These are phyloP conservation scores for Parasteatoda tepidariorum DNA, from an alignment of 1,140 invertebrate genomes.

Conservation along the genomic window DNA sequence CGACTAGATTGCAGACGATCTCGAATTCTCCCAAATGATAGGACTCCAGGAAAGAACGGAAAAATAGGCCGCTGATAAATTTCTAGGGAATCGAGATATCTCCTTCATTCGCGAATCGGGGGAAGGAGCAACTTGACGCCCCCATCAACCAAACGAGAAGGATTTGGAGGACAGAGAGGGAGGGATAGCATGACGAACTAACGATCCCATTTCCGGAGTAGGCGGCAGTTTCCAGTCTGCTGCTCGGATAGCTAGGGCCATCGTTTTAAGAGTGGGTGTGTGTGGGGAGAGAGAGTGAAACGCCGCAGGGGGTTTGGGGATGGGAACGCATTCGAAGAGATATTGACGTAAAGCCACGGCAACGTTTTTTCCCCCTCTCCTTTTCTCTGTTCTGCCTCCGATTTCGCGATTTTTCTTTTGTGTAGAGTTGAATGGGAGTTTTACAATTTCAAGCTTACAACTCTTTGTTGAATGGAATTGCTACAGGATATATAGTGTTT, in stretches of 20 bases:
- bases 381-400: not conserved
- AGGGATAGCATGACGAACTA: constrained; percentile 14
- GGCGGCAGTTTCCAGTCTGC: constrained; percentile 43
- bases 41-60: not conserved
- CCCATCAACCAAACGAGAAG: not conserved
- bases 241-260: constrained; percentile 1
- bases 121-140: not conserved
- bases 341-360: not conserved
- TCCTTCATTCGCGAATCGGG: not conserved
- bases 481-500: too few species aligned
- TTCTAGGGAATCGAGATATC: constrained; percentile 13
- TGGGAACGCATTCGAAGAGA: not conserved
- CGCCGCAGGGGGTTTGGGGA: too few species aligned
- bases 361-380: not conserved
- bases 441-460: not conserved
- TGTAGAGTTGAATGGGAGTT: not conserved
- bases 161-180: not conserved
- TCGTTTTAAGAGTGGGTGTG: not conserved
- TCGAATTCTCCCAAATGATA: not conserved
- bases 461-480: too few species aligned
- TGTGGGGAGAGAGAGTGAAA: not conserved
- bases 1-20: not conserved
- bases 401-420: not conserved
- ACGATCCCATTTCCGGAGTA: constrained; percentile 54
- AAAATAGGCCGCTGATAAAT: constrained; percentile 45